These are phyloP conservation scores for Montipora capitata DNA, from an alignment of 92 coral and sea anemone species.

Conservation along the genomic window DNA sequence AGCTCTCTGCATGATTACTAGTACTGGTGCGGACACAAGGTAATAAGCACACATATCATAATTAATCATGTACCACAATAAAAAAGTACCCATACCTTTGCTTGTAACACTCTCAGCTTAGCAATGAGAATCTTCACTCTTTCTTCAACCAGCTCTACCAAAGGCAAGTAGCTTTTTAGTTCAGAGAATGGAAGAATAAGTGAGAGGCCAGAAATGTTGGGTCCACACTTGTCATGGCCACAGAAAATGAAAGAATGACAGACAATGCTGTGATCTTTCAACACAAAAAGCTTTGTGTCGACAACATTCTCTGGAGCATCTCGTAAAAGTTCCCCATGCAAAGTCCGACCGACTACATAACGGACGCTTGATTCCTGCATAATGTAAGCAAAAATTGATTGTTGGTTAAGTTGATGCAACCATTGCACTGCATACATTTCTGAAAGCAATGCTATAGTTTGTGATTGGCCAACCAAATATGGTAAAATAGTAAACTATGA, in stretches of 20 bases:
- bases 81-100: conserved; percentile 74
- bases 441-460: no score
- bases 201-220: conserved; percentile 87
- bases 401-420: no score
- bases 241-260: conserved; percentile 94
- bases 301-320: conserved; percentile 94
- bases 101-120: conserved; percentile 91
- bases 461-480: no score
- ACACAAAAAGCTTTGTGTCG: conserved; percentile 92
- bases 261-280: conserved; percentile 87
- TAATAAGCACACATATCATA: no score
- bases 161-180: conserved; percentile 81
- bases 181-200: conserved; percentile 85
- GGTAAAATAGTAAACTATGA: no score
- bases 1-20: no score
- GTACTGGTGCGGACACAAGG: no score
- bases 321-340: conserved; percentile 96
- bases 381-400: not conserved
- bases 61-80: no score
- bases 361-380: conserved; percentile 85
- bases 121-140: conserved; percentile 92
- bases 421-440: no score
- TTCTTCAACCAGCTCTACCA: conserved; percentile 92
- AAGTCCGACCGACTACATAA: conserved; percentile 94
- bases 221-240: conserved; percentile 86